Evolutionary conservation across 1,140 invertebrate species (phyloP), one percentile per base, ranked within the genome.

Genomic region (Platorchestia sp.): DNA sequence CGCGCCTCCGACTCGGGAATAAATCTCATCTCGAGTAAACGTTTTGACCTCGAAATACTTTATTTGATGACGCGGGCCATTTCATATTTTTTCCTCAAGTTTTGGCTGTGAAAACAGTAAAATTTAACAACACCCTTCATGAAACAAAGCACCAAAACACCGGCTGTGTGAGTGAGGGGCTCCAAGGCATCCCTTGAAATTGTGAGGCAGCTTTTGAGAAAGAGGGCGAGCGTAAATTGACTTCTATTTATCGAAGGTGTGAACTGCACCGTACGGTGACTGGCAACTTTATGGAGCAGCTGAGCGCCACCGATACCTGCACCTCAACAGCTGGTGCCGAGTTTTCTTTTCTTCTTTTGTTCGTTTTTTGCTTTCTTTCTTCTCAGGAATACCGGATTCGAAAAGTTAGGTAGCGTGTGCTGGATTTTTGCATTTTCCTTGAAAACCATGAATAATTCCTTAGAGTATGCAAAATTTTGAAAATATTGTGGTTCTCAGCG

Each of bases 191-290:
- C 36, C 59, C 59, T 19, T 75, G 1, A 75, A 75, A 36, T 75
- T 75, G 1, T 75, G 36, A 75, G 47, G 6, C 47, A 75, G 59
- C 36, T 27, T 75, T 75, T 75, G 59, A 75, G 27, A 14, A 75
- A 75, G 27, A 75, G 27, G 59, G 27, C 59, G 59, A 75, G 59
- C 59, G 1, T 75, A 19, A 75, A 75, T 75, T 75, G 27, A 27
- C 59, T 75, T 75, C 59, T 75, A 75, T 75, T 75, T 75, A 75
- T 75, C 59, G 59, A 75, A 75, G 59, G 59, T 75, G 59, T 75
- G 59, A 75, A 75, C 59, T 22, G 14, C 59, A 75, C 59, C 27
- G 59, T 75, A 75, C 59, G 27, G 36, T 75, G 59, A 75, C 59
- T 75, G 10, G 59, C 59, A 75, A 75, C 36, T 75, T 75, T 75